These are phyloP conservation scores for Pantherophis vulpinus DNA, from an alignment of 2,797 vertebrate genomes.

Conservation along the genomic window DNA sequence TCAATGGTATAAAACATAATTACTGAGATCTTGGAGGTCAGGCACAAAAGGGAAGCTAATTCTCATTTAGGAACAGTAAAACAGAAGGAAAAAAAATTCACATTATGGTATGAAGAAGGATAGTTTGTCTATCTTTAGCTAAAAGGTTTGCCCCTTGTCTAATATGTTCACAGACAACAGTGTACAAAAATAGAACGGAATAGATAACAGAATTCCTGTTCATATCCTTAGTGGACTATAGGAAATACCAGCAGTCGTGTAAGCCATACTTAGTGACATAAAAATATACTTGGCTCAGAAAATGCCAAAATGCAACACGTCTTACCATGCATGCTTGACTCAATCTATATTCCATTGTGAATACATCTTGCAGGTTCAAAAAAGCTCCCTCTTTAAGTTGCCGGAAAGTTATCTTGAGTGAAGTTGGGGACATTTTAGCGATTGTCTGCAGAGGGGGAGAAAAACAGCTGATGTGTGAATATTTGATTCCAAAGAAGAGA, in stretches of 20 bases:
- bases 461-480: constrained; percentile 6
- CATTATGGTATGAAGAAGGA: background rate
- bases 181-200: background rate
- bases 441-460: constrained; percentile 74
- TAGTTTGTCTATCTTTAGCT: background rate
- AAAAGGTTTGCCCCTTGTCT: background rate
- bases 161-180: background rate
- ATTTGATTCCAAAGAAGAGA: background rate
- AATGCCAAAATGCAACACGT: background rate
- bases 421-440: constrained; percentile 92
- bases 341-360: constrained; percentile 93
- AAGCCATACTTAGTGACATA: background rate
- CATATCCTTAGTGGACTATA: background rate
- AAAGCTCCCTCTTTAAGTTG: constrained; percentile 82
- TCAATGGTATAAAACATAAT: background rate
- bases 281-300: background rate
- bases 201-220: background rate
- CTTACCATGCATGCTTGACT: constrained; percentile 91
- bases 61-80: background rate
- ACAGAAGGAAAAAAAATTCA: background rate
- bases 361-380: constrained; percentile 85
- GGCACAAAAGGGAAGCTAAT: background rate
- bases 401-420: constrained; percentile 86
- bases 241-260: background rate
- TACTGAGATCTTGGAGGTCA: background rate